Percentiles rank a stretch among this genome's conserved stretches.
Evolutionary conservation across 2,888 invertebrate genomes (phyloP).

Genomic region (Gymnosoma rotundatum): DNA sequence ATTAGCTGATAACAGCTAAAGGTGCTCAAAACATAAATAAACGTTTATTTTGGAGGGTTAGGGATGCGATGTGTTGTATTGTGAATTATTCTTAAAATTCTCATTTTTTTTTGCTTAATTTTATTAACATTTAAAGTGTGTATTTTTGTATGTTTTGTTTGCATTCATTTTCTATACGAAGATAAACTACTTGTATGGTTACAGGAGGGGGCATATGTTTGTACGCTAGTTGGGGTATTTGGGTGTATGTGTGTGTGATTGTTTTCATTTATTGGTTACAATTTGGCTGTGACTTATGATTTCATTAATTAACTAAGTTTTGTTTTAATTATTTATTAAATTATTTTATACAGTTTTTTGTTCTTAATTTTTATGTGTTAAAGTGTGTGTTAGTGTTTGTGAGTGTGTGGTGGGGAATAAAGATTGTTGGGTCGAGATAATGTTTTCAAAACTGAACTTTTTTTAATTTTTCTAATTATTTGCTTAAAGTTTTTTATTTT

Average conservation of each 20-base stretch:
- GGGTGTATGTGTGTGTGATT: not conserved
- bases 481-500: conserved; percentile 51
- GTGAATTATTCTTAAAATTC: not conserved
- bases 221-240: not conserved
- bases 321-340: not conserved
- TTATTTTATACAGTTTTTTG: not conserved
- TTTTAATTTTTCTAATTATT: conserved; percentile 56
- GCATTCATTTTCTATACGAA: too few relatives aligned
- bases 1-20: not conserved
- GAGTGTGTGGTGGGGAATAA: not conserved
- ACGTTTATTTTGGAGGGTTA: not conserved
- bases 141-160: not conserved
- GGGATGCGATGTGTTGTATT: not conserved
- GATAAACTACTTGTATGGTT: not conserved
- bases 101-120: not conserved
- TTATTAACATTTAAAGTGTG: not conserved
- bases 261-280: not conserved
- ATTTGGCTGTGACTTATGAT: not conserved
- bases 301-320: conserved; percentile 37
- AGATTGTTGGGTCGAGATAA: not conserved
- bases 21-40: not conserved
- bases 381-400: not conserved
- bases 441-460: conserved; percentile 20
- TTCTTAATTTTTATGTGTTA: not conserved
- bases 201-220: not conserved